phyloP scores from a whole-genome alignment of 1,140 invertebrate species.

The Anoplolepis gracilipes region DNA sequence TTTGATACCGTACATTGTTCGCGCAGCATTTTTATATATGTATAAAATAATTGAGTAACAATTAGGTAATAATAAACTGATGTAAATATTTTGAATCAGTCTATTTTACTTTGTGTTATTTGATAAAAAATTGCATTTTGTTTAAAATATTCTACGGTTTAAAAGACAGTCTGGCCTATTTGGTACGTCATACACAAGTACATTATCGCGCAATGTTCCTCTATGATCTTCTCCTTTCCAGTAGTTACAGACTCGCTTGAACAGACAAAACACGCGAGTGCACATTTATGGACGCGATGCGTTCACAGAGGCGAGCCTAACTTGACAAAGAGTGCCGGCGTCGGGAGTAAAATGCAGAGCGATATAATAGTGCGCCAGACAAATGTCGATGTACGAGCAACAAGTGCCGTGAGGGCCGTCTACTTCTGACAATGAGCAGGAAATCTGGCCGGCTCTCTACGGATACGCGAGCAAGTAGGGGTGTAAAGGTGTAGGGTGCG shows the following conservation, averaged over 20 bases:
- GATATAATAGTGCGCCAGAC: slow-evolving; percentile 69
- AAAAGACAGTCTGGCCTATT: neutral
- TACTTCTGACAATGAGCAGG: slow-evolving; percentile 75
- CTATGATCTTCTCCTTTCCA: neutral
- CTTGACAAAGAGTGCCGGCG: slow-evolving; percentile 65
- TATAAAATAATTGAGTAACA: too few relatives aligned
- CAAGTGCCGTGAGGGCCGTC: slow-evolving; percentile 73
- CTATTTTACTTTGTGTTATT: neutral
- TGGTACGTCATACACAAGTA: neutral
- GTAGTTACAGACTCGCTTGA: neutral
- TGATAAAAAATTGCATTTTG: neutral
- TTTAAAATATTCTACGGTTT: neutral
- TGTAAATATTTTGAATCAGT: neutral
- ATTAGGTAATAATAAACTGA: too few relatives aligned
- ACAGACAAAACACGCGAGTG: slow-evolving; percentile 35
- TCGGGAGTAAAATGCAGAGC: slow-evolving; percentile 66
- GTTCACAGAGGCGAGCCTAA: slow-evolving; percentile 48
- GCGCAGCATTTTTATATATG: neutral
- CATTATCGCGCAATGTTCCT: neutral
- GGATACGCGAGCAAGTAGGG: slow-evolving; percentile 54
- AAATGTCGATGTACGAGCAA: slow-evolving; percentile 75
- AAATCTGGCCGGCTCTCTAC: slow-evolving; percentile 70
- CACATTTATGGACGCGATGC: slow-evolving; percentile 28
- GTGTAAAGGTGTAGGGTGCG: neutral
- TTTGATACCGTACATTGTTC: neutral